A percentile compares a stretch with the other conserved stretches of the same genome.
Evolutionary conservation across 2,113 vertebrate species (phyloP).

Genomic region (Coreoperca whiteheadi): DNA sequence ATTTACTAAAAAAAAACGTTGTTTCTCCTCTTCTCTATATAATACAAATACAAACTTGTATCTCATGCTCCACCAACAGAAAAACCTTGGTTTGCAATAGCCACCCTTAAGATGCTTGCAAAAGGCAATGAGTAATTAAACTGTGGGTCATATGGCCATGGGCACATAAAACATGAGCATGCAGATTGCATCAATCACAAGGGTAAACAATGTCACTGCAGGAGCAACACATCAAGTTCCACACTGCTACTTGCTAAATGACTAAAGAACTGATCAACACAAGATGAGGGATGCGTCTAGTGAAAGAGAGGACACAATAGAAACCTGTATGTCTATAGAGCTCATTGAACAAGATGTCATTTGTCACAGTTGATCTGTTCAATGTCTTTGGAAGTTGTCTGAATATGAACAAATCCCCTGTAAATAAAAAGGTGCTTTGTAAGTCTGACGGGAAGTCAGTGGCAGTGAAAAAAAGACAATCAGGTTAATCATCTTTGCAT

Average conservation of each 20-base stretch:
- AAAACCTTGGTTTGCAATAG: neutral
- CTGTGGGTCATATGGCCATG: neutral
- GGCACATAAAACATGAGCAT: conserved; percentile 7
- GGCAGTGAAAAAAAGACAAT: neutral
- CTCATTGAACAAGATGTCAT: neutral
- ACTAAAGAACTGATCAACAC: conserved; percentile 34
- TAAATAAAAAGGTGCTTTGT: conserved; percentile 25
- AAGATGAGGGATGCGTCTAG: conserved; percentile 3
- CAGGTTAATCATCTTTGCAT: conserved; percentile 58
- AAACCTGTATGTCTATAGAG: conserved; percentile 12
- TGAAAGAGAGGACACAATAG: neutral
- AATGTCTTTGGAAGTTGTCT: conserved; percentile 4
- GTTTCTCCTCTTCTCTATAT: neutral
- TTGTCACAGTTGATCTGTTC: neutral
- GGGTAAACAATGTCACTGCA: conserved; percentile 28
- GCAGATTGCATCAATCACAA: conserved; percentile 32
- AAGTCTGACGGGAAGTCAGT: conserved; percentile 14
- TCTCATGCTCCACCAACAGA: neutral
- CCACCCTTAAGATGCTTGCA: neutral
- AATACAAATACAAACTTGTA: neutral
- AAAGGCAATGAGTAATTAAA: conserved; percentile 23
- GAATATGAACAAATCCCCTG: conserved; percentile 11
- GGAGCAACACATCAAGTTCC: conserved; percentile 18
- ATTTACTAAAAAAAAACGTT: neutral
- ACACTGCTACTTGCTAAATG: conserved; percentile 22